Evolutionary conservation across 2,113 vertebrate species (phyloP).

Genomic region (Spizaetus ornatus): DNA sequence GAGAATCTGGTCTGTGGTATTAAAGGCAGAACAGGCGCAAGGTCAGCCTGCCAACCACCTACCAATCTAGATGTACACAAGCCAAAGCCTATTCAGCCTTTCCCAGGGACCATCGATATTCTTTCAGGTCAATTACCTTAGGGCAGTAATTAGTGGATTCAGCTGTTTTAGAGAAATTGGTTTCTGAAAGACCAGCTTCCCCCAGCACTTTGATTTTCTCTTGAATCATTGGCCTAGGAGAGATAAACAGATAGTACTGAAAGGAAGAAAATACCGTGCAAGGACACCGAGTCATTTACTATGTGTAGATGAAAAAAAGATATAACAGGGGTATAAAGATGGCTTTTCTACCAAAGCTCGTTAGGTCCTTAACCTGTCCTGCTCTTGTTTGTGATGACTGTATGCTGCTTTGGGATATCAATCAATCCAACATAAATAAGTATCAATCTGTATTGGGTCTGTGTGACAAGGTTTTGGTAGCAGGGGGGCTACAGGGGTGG

Average conservation of each 20-base stretch:
- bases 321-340: neutral
- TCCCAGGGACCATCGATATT: neutral
- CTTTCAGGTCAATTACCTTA: slow-evolving; percentile 76
- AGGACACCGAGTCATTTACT: neutral
- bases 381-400: neutral
- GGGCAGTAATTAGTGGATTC: slow-evolving; percentile 79
- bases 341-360: neutral
- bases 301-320: neutral
- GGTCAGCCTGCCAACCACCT: neutral
- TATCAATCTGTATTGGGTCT: neutral
- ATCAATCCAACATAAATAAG: neutral
- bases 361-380: neutral
- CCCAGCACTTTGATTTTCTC: slow-evolving; percentile 91
- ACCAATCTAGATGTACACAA: neutral
- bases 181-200: slow-evolving; percentile 91
- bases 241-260: neutral
- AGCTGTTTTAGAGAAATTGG: slow-evolving; percentile 84
- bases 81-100: neutral
- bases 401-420: neutral
- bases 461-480: too few species aligned
- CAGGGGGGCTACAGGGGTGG: too few species aligned
- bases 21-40: neutral
- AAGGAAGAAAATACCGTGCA: neutral
- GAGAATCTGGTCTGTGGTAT: neutral
- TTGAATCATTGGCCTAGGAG: slow-evolving; percentile 91